phyloP scores from a whole-genome alignment of 2,113 vertebrate species.

The Toxotes chatareus region DNA sequence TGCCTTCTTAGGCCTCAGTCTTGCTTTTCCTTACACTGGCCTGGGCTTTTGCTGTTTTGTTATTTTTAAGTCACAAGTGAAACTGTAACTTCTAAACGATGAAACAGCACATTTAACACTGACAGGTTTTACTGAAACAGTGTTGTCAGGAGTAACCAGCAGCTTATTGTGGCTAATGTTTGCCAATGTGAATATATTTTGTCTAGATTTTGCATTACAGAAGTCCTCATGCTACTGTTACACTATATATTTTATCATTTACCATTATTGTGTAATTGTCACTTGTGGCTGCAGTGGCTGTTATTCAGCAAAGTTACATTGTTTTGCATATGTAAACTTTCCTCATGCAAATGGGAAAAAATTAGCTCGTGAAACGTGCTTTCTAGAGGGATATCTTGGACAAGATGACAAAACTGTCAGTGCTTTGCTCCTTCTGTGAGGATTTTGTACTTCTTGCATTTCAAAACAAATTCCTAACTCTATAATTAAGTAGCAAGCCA shows the following conservation, averaged over 20 bases:
- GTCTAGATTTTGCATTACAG: neutral
- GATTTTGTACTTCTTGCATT: constrained; percentile 10
- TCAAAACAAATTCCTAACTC: constrained; percentile 17
- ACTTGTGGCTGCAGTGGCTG: neutral
- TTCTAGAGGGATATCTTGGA: constrained; percentile 18
- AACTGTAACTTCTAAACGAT: neutral
- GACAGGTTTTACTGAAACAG: neutral
- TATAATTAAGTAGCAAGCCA: constrained; percentile 5
- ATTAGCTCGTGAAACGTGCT: constrained; percentile 1
- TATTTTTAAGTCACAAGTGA: neutral
- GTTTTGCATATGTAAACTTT: constrained; percentile 4
- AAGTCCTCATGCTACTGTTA: neutral
- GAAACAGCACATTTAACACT: neutral
- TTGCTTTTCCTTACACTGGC: neutral
- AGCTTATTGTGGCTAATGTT: neutral
- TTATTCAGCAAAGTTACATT: neutral
- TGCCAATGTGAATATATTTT: neutral
- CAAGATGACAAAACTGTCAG: constrained; percentile 13
- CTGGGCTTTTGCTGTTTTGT: neutral
- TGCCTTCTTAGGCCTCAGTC: neutral
- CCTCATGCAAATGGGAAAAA: neutral
- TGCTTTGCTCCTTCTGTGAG: constrained; percentile 22
- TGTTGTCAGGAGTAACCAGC: no score
- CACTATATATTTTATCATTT: neutral
- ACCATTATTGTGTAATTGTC: neutral